Conservation (phyloP, 2,888 invertebrate species). For the Melitaea athalia region DNA sequence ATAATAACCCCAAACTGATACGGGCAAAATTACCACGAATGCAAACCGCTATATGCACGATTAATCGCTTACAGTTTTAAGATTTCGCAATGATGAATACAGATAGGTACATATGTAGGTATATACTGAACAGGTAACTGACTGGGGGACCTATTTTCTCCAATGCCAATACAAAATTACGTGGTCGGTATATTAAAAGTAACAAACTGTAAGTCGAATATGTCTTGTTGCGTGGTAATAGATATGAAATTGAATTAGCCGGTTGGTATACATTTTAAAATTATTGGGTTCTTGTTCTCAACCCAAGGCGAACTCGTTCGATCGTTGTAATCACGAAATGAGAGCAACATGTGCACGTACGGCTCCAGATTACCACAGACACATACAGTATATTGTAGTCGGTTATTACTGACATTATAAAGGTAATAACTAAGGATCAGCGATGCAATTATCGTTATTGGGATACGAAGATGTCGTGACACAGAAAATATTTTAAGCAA, state of each 20-base stretch:
- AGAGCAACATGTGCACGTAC: constrained; percentile 41
- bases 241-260: constrained; percentile 13
- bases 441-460: neutral
- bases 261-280: neutral
- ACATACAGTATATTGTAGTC: neutral
- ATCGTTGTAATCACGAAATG: constrained; percentile 46
- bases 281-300: constrained; percentile 44
- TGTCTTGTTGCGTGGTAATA: constrained; percentile 11
- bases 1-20: neutral
- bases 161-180: constrained; percentile 27
- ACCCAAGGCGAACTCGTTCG: constrained; percentile 60
- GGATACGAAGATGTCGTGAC: neutral
- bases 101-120: too few species aligned
- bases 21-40: neutral
- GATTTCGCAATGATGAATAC: neutral
- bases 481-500: too few species aligned
- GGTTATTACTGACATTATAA: constrained; percentile 1
- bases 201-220: neutral
- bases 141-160: constrained; percentile 22
- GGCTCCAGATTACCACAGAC: constrained; percentile 13
- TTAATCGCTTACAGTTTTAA: neutral
- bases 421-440: neutral
- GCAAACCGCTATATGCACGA: neutral
- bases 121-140: neutral
- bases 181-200: neutral